Percentiles rank a stretch among this genome's conserved stretches.
Conservation (phyloP, 2,797 vertebrate genomes). For the Crax fasciolata region DNA sequence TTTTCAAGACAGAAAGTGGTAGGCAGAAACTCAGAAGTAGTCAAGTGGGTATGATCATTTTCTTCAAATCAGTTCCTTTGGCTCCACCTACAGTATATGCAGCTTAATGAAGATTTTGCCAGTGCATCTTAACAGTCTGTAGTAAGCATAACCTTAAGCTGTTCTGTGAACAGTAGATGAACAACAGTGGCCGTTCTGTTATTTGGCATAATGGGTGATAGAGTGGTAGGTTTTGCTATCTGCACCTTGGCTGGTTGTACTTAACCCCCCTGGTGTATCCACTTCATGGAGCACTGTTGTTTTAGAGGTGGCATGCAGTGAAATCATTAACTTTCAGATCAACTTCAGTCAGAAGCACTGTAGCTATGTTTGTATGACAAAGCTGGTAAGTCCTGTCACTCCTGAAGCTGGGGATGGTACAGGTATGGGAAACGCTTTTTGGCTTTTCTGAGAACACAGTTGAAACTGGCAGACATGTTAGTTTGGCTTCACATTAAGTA, state of each 20-base stretch:
- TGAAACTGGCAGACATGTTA: neutral
- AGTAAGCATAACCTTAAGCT: neutral
- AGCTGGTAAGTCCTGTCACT: neutral
- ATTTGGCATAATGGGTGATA: neutral
- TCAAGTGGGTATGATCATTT: neutral
- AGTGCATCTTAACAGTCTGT: neutral
- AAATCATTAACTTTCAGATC: neutral
- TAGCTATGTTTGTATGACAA: neutral
- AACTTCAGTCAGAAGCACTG: neutral
- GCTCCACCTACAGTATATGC: slow-evolving; percentile 72
- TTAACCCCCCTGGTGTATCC: neutral
- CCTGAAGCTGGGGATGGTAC: neutral
- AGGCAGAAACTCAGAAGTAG: neutral
- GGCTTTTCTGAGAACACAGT: neutral
- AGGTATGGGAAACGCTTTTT: neutral
- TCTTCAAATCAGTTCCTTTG: slow-evolving; percentile 60
- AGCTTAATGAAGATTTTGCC: neutral
- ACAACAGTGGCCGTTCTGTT: neutral
- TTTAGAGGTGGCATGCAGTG: neutral
- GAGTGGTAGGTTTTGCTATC: neutral
- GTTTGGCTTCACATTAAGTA: neutral
- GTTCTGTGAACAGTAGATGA: neutral
- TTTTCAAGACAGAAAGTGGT: neutral
- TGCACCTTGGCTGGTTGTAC: neutral
- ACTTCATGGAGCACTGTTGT: neutral